Percentiles rank a stretch among this genome's conserved stretches.
Conservation (phyloP, 2,888 invertebrate genomes). For the Aspidiotus rigidus region DNA sequence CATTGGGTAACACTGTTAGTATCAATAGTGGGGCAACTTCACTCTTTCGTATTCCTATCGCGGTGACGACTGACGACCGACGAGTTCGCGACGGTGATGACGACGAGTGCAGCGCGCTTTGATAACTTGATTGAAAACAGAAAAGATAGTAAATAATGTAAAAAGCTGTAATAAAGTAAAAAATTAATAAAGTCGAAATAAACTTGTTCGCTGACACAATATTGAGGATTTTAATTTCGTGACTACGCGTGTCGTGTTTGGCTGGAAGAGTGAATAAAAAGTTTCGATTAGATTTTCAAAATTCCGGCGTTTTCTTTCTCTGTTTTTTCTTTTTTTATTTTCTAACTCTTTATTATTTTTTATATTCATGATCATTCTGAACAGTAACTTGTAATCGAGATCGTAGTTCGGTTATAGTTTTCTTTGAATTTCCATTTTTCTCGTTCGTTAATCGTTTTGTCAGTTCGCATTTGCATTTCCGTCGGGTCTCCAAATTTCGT, state of each 20-base stretch:
- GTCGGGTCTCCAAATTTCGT: background rate
- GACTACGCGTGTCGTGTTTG: background rate
- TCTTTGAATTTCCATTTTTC: too few relatives aligned
- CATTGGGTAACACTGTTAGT: background rate
- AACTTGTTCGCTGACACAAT: background rate
- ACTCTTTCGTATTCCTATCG: background rate
- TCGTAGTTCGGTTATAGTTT: too few relatives aligned
- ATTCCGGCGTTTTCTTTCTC: background rate
- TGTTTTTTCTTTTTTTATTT: background rate
- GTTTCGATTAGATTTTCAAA: background rate
- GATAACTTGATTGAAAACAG: background rate
- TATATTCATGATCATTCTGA: background rate
- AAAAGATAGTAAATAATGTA: too few relatives aligned
- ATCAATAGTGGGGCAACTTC: background rate
- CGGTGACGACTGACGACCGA: too few relatives aligned
- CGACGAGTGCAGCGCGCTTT: slow-evolving; percentile 14
- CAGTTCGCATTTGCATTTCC: background rate
- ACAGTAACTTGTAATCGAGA: background rate
- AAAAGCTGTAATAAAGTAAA: too few relatives aligned
- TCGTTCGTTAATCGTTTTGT: background rate
- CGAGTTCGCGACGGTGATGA: too few relatives aligned
- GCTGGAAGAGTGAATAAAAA: background rate
- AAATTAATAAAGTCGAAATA: background rate
- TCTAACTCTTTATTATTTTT: background rate
- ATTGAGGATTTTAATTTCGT: background rate